Base-by-base conservation (phyloP, 2,888 invertebrate genomes). In the Drosophila neonasuta region DNA sequence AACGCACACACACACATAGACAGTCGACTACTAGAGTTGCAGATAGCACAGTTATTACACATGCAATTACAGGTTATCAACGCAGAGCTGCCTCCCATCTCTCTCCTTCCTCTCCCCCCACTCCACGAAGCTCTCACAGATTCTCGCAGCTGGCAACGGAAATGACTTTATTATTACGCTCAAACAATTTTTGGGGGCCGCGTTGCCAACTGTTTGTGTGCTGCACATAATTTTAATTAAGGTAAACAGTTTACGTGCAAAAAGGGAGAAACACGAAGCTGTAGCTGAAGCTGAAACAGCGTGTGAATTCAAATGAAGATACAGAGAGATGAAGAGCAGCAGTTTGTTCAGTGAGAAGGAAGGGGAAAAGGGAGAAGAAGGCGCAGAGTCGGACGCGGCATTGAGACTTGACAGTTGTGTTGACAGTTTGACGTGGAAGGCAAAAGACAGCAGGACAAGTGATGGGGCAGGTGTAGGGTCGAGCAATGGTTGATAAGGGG, bases 131-230 rank as follows among this genome's bases (percentile, higher is more conserved):
- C n/a, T 13, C 46, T n/a, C 2, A 10, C 42, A 13, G n/a, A 44
- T 6, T 6, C 49, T 32, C 67, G 49, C 63, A 70, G 70, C 52
- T 71, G 67, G 56, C 69, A 80, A 74, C 75, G 77, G 74, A 77
- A 81, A 82, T 78, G 78, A 81, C 78, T 82, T 81, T 79, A 81
- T 82, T 79, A 81, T 78, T 68, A 74, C 74, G 76, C 80, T 72
- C 64, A 73, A 80, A 71, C 76, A 75, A 68, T 65, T 78, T 76
- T 77, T 72, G 65, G 72, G 69, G 51, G 55, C 57, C 62, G 73
- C 68, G 65, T 60, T 67, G 73, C 62, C 67, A 66, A 70, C 80
- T 73, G 68, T 69, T 71, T 75, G 75, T 67, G 65, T 61, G 68
- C 65, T 65, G 74, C 71, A 76, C 67, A 75, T 73, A 70, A 77